Conservation (phyloP, 2,888 invertebrate genomes). For the Halocaridina rubra region DNA sequence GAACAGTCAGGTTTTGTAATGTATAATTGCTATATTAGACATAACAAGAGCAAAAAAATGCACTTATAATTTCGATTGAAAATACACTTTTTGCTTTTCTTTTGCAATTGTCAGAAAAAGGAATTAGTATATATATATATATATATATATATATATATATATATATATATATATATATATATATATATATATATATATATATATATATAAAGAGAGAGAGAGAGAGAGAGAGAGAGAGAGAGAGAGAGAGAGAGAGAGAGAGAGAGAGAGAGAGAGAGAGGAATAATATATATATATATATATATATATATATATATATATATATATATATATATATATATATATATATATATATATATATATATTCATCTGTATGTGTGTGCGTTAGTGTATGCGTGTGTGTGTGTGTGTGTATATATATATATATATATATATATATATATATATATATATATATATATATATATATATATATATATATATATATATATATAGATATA, state of each 20-base stretch:
- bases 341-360: neutral
- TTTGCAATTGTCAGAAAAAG: no score
- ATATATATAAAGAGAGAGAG: no score
- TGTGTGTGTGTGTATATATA: no score
- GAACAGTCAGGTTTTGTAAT: no score
- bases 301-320: neutral
- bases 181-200: slow-evolving; percentile 8
- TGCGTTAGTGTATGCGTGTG: neutral
- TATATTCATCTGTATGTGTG: neutral
- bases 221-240: neutral
- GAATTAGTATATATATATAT: neutral
- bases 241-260: neutral
- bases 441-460: no score
- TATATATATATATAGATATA: neutral
- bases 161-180: neutral
- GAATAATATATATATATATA: neutral
- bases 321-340: neutral
- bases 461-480: no score
- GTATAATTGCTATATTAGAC: no score
- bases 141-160: neutral
- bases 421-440: no score
- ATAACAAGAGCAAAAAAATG: no score
- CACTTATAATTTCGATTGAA: no score
- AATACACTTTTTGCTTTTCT: no score
- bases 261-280: neutral